phyloP scores from a whole-genome alignment of 2,888 invertebrate genomes.

The Coenonympha arcania region DNA sequence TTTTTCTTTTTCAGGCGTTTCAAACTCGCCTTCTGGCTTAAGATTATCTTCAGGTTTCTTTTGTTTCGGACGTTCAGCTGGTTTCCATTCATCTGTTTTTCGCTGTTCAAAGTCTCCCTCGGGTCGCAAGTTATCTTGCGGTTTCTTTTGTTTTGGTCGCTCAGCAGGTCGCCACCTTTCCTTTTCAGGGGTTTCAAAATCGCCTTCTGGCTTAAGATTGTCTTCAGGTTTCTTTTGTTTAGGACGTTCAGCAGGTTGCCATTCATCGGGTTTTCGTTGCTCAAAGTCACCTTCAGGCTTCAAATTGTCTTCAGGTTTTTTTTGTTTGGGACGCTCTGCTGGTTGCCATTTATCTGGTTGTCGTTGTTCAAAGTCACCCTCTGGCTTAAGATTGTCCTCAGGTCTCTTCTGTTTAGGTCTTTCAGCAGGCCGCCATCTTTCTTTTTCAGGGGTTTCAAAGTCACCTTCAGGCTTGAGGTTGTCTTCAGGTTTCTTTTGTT shows the following conservation, averaged over 20 bases:
- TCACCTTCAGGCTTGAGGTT: slow-evolving; percentile 72
- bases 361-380: slow-evolving; percentile 64
- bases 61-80: slow-evolving; percentile 58
- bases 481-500: slow-evolving; percentile 63
- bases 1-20: slow-evolving; percentile 39
- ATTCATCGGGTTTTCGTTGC: slow-evolving; percentile 43
- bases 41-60: slow-evolving; percentile 68
- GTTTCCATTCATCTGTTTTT: slow-evolving; percentile 34
- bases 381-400: slow-evolving; percentile 69
- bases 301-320: slow-evolving; percentile 70
- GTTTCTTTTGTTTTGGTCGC: slow-evolving; percentile 47
- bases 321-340: slow-evolving; percentile 50
- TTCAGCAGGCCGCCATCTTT: slow-evolving; percentile 59
- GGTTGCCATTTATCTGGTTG: slow-evolving; percentile 46
- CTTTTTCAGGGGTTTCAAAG: slow-evolving; percentile 65
- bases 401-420: slow-evolving; percentile 52
- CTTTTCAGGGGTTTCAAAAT: slow-evolving; percentile 48
- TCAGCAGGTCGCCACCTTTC: slow-evolving; percentile 52
- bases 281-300: slow-evolving; percentile 72
- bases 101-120: slow-evolving; percentile 42
- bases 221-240: slow-evolving; percentile 64
- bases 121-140: slow-evolving; percentile 59
- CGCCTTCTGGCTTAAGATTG: slow-evolving; percentile 70
- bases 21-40: slow-evolving; percentile 71
- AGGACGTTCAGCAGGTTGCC: slow-evolving; percentile 56